phyloP scores from a whole-genome alignment of 2,113 vertebrate species.

The Butorides virescens region DNA sequence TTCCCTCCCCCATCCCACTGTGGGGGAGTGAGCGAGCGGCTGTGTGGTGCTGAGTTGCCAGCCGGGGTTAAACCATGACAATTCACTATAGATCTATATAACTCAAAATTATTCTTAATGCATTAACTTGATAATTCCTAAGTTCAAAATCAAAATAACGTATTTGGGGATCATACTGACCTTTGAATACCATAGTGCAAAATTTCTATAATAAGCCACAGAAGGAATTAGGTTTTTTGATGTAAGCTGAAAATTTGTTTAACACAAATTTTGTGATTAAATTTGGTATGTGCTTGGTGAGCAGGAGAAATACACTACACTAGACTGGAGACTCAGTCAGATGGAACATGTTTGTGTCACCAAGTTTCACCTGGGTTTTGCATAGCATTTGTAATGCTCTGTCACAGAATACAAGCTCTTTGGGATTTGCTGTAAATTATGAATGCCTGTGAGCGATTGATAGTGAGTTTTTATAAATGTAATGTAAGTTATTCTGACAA shows the following conservation, averaged over 20 bases:
- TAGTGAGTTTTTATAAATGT: background rate
- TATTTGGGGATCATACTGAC: background rate
- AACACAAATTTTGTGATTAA: background rate
- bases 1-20: too few relatives aligned
- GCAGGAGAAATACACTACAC: background rate
- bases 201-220: background rate
- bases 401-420: background rate
- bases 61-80: too few relatives aligned
- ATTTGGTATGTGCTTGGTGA: rapidly evolving
- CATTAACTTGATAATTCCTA: background rate
- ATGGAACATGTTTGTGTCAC: background rate
- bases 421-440: background rate
- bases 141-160: background rate
- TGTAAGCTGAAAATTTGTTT: background rate
- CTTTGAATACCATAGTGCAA: background rate
- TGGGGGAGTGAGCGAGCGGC: too few relatives aligned
- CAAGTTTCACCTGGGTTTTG: background rate
- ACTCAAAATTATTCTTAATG: background rate
- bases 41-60: too few relatives aligned
- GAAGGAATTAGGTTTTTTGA: background rate
- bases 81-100: too few relatives aligned
- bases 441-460: background rate
- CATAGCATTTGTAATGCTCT: background rate
- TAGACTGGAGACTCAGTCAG: background rate
- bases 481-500: background rate